phyloP scores from a whole-genome alignment of 2,888 invertebrate genomes.

The Perdita meconis region DNA sequence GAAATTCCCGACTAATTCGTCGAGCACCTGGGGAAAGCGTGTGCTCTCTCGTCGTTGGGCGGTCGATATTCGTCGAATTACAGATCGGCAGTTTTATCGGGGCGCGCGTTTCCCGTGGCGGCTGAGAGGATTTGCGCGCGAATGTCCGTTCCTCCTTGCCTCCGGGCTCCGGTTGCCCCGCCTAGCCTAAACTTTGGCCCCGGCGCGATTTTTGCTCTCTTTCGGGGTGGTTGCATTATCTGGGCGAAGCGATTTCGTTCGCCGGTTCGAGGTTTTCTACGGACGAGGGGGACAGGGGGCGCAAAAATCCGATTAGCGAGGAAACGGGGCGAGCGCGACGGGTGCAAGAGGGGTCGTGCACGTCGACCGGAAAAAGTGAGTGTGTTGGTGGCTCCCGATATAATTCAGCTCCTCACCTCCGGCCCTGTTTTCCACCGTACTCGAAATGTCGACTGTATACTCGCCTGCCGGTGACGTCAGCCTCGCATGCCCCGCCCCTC shows the following conservation, averaged over 20 bases:
- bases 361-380: constrained; percentile 51
- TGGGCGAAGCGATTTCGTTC: constrained; percentile 49
- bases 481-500: background rate
- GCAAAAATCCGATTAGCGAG: constrained; percentile 71
- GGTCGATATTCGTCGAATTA: constrained; percentile 11
- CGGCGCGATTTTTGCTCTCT: background rate
- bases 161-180: background rate
- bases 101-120: background rate
- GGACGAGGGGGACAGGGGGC: constrained; percentile 14
- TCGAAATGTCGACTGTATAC: constrained; percentile 34
- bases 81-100: constrained; percentile 42
- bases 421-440: constrained; percentile 42
- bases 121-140: constrained; percentile 29
- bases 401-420: constrained; percentile 49
- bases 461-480: constrained; percentile 41
- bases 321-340: constrained; percentile 44
- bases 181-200: constrained; percentile 29
- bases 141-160: background rate
- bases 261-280: constrained; percentile 40
- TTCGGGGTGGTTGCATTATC: constrained; percentile 57
- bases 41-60: background rate
- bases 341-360: constrained; percentile 37
- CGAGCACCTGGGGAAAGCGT: background rate
- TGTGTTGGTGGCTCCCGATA: constrained; percentile 57
- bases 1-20: background rate